Conservation (phyloP, 1,140 invertebrate species). For the Rhyzopertha dominica region DNA sequence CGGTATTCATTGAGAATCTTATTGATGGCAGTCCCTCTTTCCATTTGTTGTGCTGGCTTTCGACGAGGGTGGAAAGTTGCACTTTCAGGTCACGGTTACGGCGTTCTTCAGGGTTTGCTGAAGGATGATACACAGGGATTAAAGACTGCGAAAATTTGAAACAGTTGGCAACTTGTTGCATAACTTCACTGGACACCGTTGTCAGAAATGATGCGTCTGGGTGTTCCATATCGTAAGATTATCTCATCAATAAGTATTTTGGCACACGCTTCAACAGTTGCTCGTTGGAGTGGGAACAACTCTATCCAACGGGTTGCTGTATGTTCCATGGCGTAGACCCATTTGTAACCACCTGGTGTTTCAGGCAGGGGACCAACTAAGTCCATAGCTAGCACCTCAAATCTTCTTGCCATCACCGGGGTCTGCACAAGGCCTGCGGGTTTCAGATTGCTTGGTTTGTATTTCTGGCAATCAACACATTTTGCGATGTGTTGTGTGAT, state of each 20-base stretch:
- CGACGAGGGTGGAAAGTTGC: conserved; percentile 35
- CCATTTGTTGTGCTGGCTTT: conserved; percentile 38
- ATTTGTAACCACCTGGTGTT: neutral
- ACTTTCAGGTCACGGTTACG: conserved; percentile 42
- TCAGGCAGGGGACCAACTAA: conserved; percentile 34
- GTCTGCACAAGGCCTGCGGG: conserved; percentile 29
- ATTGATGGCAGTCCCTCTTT: conserved; percentile 28
- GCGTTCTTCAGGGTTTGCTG: conserved; percentile 42
- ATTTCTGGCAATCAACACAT: conserved; percentile 32
- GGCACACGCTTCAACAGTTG: neutral
- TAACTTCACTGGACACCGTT: conserved; percentile 19
- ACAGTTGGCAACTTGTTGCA: conserved; percentile 16
- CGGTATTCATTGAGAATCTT: too few species aligned
- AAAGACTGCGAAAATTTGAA: conserved; percentile 23
- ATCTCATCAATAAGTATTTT: neutral
- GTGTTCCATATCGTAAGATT: conserved; percentile 6
- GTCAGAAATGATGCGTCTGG: conserved; percentile 1
- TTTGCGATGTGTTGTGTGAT: conserved; percentile 24
- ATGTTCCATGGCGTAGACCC: conserved; percentile 6
- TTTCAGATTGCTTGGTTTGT: conserved; percentile 33
- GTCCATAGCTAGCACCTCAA: conserved; percentile 34
- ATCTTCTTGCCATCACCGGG: conserved; percentile 20
- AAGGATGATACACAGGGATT: conserved; percentile 38
- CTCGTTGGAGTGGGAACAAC: neutral
- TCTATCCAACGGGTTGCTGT: neutral